These are phyloP conservation scores for Alviniconcha strummeri DNA, from an alignment of 2,888 invertebrate genomes.

Conservation along the genomic window DNA sequence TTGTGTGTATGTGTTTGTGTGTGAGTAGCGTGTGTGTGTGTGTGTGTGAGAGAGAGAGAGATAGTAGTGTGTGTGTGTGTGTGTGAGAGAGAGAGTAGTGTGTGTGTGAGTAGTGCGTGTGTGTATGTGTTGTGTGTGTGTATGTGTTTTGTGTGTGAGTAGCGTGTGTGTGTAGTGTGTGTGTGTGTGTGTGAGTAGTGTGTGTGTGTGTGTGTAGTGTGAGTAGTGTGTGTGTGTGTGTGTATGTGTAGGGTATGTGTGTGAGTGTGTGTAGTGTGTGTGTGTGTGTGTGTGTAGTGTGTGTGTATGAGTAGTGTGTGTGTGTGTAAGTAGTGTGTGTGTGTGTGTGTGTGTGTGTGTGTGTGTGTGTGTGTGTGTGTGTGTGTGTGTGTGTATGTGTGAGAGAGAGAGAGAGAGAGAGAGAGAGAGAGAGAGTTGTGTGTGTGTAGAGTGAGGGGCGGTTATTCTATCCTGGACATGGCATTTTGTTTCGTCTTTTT, in stretches of 20 bases:
- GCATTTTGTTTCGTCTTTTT: not conserved
- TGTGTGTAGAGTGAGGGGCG: not conserved
- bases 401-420: slow-evolving; percentile 8
- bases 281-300: too few relatives aligned
- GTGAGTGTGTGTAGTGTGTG: too few relatives aligned
- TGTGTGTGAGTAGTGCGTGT: too few relatives aligned
- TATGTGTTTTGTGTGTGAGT: too few relatives aligned
- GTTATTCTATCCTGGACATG: not conserved
- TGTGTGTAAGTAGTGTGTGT: slow-evolving; percentile 5
- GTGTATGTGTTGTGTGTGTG: too few relatives aligned
- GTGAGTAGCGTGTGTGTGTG: not conserved
- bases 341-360: not conserved
- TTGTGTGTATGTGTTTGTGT: not conserved
- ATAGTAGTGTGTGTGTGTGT: not conserved
- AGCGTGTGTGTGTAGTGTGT: too few relatives aligned
- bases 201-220: too few relatives aligned
- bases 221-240: too few relatives aligned
- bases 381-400: not conserved
- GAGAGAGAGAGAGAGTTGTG: not conserved
- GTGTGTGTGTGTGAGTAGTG: too few relatives aligned
- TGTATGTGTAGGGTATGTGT: too few relatives aligned
- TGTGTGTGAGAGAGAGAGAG: too few relatives aligned
- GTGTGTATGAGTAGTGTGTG: not conserved
- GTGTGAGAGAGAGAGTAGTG: not conserved
- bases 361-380: slow-evolving; percentile 1